phyloP scores from a whole-genome alignment of 2,113 vertebrate species.

The Callorhinus ursinus region DNA sequence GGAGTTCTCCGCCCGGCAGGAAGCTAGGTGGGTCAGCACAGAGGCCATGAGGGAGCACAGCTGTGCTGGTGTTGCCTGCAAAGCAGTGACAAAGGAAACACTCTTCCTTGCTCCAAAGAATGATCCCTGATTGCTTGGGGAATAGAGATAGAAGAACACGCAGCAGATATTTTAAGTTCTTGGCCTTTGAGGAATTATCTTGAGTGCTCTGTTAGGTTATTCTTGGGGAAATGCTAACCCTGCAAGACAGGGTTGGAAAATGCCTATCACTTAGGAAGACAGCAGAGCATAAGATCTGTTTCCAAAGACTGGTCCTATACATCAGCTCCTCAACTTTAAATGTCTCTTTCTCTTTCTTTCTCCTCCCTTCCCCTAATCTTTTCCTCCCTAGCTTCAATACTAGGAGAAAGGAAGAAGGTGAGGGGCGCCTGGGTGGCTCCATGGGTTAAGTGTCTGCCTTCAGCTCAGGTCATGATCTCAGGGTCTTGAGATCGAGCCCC shows the following conservation, averaged over 20 bases:
- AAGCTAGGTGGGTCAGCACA: neutral
- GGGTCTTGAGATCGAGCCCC: too few species aligned
- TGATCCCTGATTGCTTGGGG: conserved; percentile 11
- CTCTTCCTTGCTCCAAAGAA: neutral
- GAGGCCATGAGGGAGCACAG: neutral
- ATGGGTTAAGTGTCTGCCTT: too few species aligned
- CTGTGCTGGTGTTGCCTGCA: neutral
- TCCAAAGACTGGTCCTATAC: neutral
- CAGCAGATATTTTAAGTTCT: neutral
- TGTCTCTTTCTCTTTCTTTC: neutral
- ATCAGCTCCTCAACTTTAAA: neutral
- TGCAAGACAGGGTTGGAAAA: conserved; percentile 60
- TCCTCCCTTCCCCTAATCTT: neutral
- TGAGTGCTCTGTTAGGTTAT: conserved; percentile 62
- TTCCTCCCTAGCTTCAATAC: neutral
- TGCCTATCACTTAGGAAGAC: neutral
- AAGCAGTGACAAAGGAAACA: conserved; percentile 54
- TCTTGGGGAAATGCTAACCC: conserved; percentile 62
- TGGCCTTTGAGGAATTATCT: conserved; percentile 71
- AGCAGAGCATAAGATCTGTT: neutral
- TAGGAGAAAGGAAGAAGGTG: neutral
- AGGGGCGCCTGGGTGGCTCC: neutral
- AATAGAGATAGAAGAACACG: conserved; percentile 3
- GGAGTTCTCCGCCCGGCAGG: neutral
- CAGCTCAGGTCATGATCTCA: too few species aligned